phyloP scores from a whole-genome alignment of 2,113 vertebrate species.

The Gadus chalcogrammus region DNA sequence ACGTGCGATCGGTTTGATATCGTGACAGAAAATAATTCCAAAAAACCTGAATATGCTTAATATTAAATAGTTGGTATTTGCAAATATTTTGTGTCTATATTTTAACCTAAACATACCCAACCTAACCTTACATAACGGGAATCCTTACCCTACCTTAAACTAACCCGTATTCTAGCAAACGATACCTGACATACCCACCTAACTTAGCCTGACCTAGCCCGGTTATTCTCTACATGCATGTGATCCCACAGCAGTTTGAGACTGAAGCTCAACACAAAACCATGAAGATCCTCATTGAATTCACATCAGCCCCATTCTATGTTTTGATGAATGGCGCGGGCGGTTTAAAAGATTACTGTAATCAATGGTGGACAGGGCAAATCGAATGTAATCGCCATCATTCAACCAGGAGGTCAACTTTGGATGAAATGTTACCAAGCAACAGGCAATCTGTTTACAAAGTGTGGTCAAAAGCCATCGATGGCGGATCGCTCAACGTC shows the following conservation, averaged over 20 bases:
- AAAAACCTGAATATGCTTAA: too few relatives aligned
- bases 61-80: too few relatives aligned
- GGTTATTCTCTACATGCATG: neutral
- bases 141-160: neutral
- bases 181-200: too few relatives aligned
- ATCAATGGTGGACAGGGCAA: conserved; percentile 79
- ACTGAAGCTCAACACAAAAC: conserved; percentile 1
- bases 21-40: too few relatives aligned
- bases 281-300: conserved; percentile 51
- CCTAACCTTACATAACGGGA: neutral
- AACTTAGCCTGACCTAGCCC: too few relatives aligned
- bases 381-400: conserved; percentile 84
- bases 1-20: too few relatives aligned
- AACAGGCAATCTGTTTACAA: conserved; percentile 81
- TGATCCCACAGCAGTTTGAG: neutral
- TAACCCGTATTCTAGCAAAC: neutral
- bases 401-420: conserved; percentile 79
- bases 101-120: too few relatives aligned
- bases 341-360: conserved; percentile 82
- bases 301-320: conserved; percentile 33
- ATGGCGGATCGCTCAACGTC: conserved; percentile 73
- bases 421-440: conserved; percentile 86
- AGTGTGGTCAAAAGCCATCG: conserved; percentile 78
- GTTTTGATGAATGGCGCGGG: conserved; percentile 68
- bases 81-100: too few relatives aligned